Conservation (phyloP, 2,113 vertebrate species). For the Saccopteryx bilineata region DNA sequence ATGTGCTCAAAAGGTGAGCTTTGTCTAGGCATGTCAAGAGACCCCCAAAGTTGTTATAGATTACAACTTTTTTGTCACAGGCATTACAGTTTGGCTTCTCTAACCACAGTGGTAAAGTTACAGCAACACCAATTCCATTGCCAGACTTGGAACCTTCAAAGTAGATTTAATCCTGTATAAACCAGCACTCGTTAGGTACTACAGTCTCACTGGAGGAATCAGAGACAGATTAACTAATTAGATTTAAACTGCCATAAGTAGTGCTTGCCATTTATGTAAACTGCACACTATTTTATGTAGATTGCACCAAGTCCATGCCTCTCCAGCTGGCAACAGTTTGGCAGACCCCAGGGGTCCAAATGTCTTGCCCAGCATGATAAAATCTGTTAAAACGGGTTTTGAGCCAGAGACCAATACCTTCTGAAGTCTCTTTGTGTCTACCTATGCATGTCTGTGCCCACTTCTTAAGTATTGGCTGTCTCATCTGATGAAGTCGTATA, state of each 20-base stretch:
- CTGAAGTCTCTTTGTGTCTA: conserved; percentile 52
- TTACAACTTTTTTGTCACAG: background rate
- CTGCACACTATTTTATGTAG: background rate
- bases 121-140: conserved; percentile 21
- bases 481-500: conserved; percentile 78
- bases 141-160: conserved; percentile 5
- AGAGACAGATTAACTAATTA: conserved; percentile 34
- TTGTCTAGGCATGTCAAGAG: conserved; percentile 45
- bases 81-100: background rate
- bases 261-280: conserved; percentile 45
- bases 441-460: conserved; percentile 1
- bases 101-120: conserved; percentile 25
- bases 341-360: background rate
- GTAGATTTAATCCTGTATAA: conserved; percentile 47
- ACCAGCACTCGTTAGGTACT: conserved; percentile 4
- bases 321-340: conserved; percentile 64
- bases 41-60: background rate
- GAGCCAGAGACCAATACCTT: conserved; percentile 43
- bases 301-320: conserved; percentile 19
- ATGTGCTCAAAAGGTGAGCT: background rate
- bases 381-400: conserved; percentile 56
- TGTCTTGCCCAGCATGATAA: background rate
- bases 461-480: conserved; percentile 78
- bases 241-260: conserved; percentile 45
- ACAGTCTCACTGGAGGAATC: conserved; percentile 46